Evolutionary conservation across 2,797 vertebrate genomes (phyloP).

Genomic region (Megaceryle alcyon): DNA sequence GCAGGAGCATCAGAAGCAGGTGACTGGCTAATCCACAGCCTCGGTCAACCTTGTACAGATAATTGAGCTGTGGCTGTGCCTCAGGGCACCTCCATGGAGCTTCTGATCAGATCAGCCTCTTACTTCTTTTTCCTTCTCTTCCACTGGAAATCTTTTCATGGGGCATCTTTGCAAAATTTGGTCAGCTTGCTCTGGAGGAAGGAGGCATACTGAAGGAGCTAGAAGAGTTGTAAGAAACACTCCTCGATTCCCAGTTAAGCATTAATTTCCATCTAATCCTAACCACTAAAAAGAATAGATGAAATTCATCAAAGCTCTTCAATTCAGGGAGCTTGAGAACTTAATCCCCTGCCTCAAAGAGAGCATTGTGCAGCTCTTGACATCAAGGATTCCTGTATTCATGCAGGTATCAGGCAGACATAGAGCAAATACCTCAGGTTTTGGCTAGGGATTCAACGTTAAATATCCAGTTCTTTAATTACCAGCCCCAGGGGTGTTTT

Average conservation of each 20-base stretch:
- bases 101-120: not conserved
- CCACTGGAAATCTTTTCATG: not conserved
- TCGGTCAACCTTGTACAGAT: not conserved
- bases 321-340: conserved; percentile 47
- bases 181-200: not conserved
- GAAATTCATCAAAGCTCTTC: conserved; percentile 51
- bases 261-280: conserved; percentile 51
- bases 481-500: not conserved
- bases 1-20: not conserved
- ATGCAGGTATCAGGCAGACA: conserved; percentile 46
- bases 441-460: not conserved
- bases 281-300: conserved; percentile 53
- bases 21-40: not conserved
- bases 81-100: not conserved
- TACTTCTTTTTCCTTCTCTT: not conserved
- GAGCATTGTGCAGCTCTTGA: conserved; percentile 57
- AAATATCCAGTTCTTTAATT: conserved; percentile 35
- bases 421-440: conserved; percentile 28
- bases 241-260: conserved; percentile 29
- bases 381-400: conserved; percentile 46
- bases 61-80: not conserved
- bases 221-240: conserved; percentile 15
- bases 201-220: not conserved
- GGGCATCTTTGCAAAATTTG: not conserved
- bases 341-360: conserved; percentile 54